These are phyloP conservation scores for Diarsia dahlii DNA, from an alignment of 2,888 invertebrate genomes.

Conservation along the genomic window DNA sequence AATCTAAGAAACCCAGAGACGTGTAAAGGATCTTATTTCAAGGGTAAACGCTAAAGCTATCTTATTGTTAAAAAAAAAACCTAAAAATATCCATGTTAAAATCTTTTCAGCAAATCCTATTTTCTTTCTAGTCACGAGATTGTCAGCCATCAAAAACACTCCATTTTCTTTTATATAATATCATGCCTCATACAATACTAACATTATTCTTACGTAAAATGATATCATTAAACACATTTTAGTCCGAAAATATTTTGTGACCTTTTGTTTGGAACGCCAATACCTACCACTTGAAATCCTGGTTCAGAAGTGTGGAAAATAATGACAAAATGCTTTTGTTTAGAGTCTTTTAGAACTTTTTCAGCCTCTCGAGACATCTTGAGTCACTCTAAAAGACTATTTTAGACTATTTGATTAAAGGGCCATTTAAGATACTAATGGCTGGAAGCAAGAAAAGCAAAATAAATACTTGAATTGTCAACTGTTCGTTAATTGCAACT, in stretches of 20 bases:
- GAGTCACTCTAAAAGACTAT: background rate
- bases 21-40: no score
- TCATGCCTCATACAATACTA: background rate
- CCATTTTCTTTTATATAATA: background rate
- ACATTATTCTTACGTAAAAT: background rate
- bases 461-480: background rate
- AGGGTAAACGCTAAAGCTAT: no score
- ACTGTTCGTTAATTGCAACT: background rate
- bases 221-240: background rate
- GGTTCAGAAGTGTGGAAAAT: slow-evolving; percentile 6
- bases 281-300: background rate
- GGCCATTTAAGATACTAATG: background rate
- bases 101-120: background rate
- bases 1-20: no score
- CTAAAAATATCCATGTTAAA: no score
- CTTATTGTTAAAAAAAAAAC: no score
- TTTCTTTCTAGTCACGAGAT: background rate
- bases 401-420: no score
- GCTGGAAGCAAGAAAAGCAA: background rate
- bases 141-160: background rate
- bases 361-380: background rate
- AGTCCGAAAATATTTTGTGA: background rate
- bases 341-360: no score
- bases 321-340: slow-evolving; percentile 13
- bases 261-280: background rate